Evolutionary conservation across 1,140 invertebrate species (phyloP).

Genomic region (Chymomyza costata): DNA sequence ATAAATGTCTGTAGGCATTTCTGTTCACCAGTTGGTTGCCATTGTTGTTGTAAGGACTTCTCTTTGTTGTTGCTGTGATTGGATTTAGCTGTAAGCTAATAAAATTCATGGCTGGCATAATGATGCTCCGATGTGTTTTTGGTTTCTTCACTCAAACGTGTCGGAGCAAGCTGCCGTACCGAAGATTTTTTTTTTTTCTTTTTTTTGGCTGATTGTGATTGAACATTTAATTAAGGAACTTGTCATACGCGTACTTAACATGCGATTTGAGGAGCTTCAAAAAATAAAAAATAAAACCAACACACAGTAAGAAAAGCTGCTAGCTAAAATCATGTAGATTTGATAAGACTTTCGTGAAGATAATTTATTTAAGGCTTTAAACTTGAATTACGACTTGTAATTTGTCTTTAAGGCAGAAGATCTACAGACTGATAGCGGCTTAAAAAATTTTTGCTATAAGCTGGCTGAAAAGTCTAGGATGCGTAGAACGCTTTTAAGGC

Average conservation of each 20-base stretch:
- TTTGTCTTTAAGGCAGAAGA: too few species aligned
- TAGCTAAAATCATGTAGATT: conserved; percentile 22
- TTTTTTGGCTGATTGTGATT: conserved; percentile 24
- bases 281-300: neutral
- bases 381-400: too few species aligned
- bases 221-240: conserved; percentile 48
- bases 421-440: too few species aligned
- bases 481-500: too few species aligned
- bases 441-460: too few species aligned
- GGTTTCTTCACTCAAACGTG: conserved; percentile 5
- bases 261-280: too few species aligned
- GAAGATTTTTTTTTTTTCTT: too few species aligned
- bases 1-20: conserved; percentile 59
- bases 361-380: conserved; percentile 2
- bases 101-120: conserved; percentile 62
- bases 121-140: conserved; percentile 33
- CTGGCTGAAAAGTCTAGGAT: too few species aligned
- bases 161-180: too few species aligned
- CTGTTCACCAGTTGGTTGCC: conserved; percentile 32
- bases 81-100: conserved; percentile 68
- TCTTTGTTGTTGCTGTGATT: conserved; percentile 33
- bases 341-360: neutral
- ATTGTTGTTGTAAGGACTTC: conserved; percentile 10
- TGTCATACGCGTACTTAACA: conserved; percentile 15
- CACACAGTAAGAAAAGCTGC: conserved; percentile 12